Conservation (phyloP, 1,140 invertebrate genomes). For the Drosophila takahashii region DNA sequence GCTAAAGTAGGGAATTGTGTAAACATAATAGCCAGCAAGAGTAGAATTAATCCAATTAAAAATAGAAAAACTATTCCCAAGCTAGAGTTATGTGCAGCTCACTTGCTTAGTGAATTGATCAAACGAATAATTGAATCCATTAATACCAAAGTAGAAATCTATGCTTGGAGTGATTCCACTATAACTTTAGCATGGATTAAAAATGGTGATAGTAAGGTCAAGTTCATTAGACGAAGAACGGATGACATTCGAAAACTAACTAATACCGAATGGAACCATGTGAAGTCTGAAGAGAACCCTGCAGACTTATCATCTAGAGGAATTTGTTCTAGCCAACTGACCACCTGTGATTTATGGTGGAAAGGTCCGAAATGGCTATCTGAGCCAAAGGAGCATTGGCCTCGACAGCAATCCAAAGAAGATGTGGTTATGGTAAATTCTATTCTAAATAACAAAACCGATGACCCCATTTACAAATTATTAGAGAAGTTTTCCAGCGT, state of each 20-base stretch:
- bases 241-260: conserved; percentile 8
- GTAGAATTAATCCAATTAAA: too few species aligned
- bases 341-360: conserved; percentile 3
- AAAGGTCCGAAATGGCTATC: conserved; percentile 9
- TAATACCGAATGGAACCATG: conserved; percentile 5
- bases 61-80: too few species aligned
- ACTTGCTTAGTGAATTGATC: too few species aligned
- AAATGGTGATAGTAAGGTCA: not conserved
- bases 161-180: too few species aligned
- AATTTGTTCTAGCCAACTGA: not conserved
- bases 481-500: conserved; percentile 1
- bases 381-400: not conserved
- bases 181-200: too few species aligned
- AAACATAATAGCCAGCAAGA: too few species aligned
- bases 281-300: conserved; percentile 4
- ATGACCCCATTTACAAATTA: conserved; percentile 4
- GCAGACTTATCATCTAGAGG: conserved; percentile 5
- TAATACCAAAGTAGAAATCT: too few species aligned
- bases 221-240: conserved; percentile 2
- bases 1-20: too few species aligned
- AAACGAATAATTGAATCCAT: too few species aligned
- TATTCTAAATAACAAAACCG: not conserved
- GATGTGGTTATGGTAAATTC: not conserved
- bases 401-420: not conserved
- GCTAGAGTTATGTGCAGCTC: too few species aligned